A percentile compares a stretch with the other conserved stretches of the same genome.
Evolutionary conservation across 1,140 invertebrate genomes (phyloP).

Genomic region (Eumeta japonica): DNA sequence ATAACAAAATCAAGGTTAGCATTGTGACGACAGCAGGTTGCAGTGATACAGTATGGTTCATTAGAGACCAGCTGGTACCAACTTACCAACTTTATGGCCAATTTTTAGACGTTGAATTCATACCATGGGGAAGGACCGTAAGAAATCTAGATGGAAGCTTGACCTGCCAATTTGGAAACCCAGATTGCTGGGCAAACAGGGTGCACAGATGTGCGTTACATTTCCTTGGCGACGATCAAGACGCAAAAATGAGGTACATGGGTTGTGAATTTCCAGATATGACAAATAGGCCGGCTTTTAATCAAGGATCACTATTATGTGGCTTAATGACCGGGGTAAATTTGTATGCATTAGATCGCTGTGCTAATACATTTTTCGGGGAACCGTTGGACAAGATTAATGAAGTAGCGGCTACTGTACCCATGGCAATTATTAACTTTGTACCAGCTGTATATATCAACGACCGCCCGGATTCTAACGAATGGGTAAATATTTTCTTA

Average conservation of each 20-base stretch:
- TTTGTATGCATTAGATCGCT: slow-evolving; percentile 26
- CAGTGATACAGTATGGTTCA: slow-evolving; percentile 25
- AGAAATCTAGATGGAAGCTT: slow-evolving; percentile 18
- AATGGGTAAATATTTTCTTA: slow-evolving; percentile 16
- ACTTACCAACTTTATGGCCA: slow-evolving; percentile 28
- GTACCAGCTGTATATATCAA: slow-evolving; percentile 36
- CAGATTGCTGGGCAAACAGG: slow-evolving; percentile 42
- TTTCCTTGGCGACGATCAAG: slow-evolving; percentile 23
- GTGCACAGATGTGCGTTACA: slow-evolving; percentile 39
- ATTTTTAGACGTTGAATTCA: slow-evolving; percentile 34
- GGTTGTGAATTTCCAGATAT: slow-evolving; percentile 39
- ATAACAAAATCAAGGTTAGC: slow-evolving; percentile 34
- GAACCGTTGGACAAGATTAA: slow-evolving; percentile 22
- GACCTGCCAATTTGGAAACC: slow-evolving; percentile 28
- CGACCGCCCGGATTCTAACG: slow-evolving; percentile 15
- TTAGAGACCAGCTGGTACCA: slow-evolving; percentile 19
- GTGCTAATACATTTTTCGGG: slow-evolving; percentile 16
- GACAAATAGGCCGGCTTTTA: slow-evolving; percentile 17
- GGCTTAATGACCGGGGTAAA: slow-evolving; percentile 20
- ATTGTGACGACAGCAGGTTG: slow-evolving; percentile 33
- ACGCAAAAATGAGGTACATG: slow-evolving; percentile 37
- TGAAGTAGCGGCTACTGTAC: slow-evolving; percentile 13
- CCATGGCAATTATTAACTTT: slow-evolving; percentile 29
- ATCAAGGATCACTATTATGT: slow-evolving; percentile 25
- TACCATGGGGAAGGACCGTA: slow-evolving; percentile 39